Evolutionary conservation across 2,888 invertebrate genomes (phyloP), one percentile per base, ranked within the genome.

Genomic region (Synanthedon andrenaeformis): DNA sequence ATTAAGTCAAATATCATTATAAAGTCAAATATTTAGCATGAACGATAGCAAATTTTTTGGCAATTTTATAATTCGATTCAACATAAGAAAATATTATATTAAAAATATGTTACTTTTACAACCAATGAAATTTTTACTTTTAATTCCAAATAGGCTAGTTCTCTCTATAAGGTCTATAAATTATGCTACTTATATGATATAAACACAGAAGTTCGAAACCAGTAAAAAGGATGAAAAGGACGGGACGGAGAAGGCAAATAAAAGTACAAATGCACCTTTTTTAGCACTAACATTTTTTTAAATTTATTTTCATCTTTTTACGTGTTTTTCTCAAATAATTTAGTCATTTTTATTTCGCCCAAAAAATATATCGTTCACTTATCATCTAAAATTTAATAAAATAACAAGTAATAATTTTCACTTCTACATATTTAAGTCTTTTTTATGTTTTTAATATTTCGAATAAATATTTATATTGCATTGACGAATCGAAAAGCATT

Each of bases 211-310:
- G 35, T 35, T 45, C 45, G 14, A 45, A 45, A 14, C 45, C 45
- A 45, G 14, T 45, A 71, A 66, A 50, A 51, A 65, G 62, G 61
- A 55, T 59, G 59, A 35, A 45, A 51, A 56, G 67, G 68, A 63
- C 41, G 52, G 62, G 70, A 59, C 50, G 41, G 17, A 41, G 50
- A 63, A 66, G 63, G 63, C 59, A 71, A 79, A 76, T 70, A 41
- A 78, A 82, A 82, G 80, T 75, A 72, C 76, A 73, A 70, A 73
- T 81, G 79, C 82, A 84, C 77, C 79, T 72, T 76, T 75, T 76
- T 70, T 75, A 74, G 66, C 65, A 70, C 70, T 74, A 74, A 42
- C 6, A 72, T 67, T 67, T 67, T 23, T 68, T 71, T 68, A 58
- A 54, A 69, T 71, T 62, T 61, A 69, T 72, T 55, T 60, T 62